Conservation (phyloP, 2,797 vertebrate genomes). For the Gila robusta region DNA sequence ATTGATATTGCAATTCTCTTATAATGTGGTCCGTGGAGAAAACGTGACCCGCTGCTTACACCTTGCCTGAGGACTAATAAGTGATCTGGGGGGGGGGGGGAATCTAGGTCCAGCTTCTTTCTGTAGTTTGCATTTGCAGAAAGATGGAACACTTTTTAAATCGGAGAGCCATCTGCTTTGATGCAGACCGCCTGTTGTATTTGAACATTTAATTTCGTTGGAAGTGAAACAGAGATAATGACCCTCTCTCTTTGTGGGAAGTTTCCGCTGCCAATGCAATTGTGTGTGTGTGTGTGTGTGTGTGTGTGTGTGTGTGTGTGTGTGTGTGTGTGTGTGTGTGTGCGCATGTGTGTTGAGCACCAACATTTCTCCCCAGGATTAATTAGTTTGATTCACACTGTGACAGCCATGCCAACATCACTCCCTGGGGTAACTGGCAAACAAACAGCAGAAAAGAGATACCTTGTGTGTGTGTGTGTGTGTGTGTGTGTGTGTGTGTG, state of each 20-base stretch:
- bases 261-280: conserved; percentile 19
- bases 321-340: conserved; percentile 25
- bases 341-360: neutral
- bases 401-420: conserved; percentile 52
- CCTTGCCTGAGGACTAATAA: conserved; percentile 32
- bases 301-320: conserved; percentile 3
- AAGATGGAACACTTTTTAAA: conserved; percentile 11
- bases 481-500: too few relatives aligned
- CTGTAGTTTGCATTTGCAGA: neutral
- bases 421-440: conserved; percentile 53
- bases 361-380: conserved; percentile 62
- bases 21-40: conserved; percentile 19
- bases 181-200: conserved; percentile 37
- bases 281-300: neutral
- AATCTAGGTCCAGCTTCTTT: neutral
- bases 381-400: conserved; percentile 65
- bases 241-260: conserved; percentile 41
- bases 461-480: conserved; percentile 17
- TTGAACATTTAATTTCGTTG: conserved; percentile 55
- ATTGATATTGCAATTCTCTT: conserved; percentile 46
- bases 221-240: conserved; percentile 55
- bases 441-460: conserved; percentile 48
- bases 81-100: neutral
- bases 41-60: conserved; percentile 2
- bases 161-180: conserved; percentile 44